Percentiles rank a stretch among this genome's conserved stretches.
These are phyloP conservation scores for Notolepis coatsorum DNA, from an alignment of 2,797 vertebrate species.

Conservation along the genomic window DNA sequence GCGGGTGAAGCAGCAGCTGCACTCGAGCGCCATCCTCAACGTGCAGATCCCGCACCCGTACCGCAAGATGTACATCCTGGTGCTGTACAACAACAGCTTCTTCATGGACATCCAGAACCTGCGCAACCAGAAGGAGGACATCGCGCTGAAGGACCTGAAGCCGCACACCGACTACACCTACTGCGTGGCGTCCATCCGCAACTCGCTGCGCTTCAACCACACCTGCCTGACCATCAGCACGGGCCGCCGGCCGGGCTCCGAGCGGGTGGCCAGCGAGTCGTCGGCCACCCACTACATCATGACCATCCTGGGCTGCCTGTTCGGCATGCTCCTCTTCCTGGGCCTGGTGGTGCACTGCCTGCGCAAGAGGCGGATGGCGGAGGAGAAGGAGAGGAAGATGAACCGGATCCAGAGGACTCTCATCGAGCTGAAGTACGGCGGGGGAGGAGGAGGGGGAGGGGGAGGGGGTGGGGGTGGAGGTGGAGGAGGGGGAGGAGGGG, in stretches of 20 bases:
- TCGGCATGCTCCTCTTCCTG: conserved; percentile 94
- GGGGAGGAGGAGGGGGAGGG: neutral
- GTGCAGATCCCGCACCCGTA: conserved; percentile 94
- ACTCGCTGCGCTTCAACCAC: conserved; percentile 94
- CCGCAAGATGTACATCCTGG: conserved; percentile 95
- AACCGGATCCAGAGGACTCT: conserved; percentile 94
- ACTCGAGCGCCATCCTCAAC: conserved; percentile 87
- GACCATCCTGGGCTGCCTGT: conserved; percentile 95
- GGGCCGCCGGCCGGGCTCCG: conserved; percentile 73
- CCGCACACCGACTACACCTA: conserved; percentile 95
- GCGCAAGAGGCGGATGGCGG: conserved; percentile 86
- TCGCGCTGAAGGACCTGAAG: conserved; percentile 88
- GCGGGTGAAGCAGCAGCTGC: conserved; percentile 83
- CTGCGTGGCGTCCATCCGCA: conserved; percentile 94
- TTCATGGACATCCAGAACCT: conserved; percentile 91
- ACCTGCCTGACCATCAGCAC: conserved; percentile 95
- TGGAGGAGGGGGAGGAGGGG: conserved; percentile 58
- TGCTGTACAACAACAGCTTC: conserved; percentile 95
- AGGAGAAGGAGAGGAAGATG: conserved; percentile 89
- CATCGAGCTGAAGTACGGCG: conserved; percentile 93
- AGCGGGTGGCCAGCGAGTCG: conserved; percentile 76
- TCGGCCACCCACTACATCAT: conserved; percentile 97
- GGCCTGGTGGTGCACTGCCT: conserved; percentile 92
- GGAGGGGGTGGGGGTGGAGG: conserved; percentile 70
- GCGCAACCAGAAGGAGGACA: conserved; percentile 88